Evolutionary conservation across 2,797 vertebrate species (phyloP), one percentile per base, ranked within the genome.

Genomic region (Apodemus agrarius): DNA sequence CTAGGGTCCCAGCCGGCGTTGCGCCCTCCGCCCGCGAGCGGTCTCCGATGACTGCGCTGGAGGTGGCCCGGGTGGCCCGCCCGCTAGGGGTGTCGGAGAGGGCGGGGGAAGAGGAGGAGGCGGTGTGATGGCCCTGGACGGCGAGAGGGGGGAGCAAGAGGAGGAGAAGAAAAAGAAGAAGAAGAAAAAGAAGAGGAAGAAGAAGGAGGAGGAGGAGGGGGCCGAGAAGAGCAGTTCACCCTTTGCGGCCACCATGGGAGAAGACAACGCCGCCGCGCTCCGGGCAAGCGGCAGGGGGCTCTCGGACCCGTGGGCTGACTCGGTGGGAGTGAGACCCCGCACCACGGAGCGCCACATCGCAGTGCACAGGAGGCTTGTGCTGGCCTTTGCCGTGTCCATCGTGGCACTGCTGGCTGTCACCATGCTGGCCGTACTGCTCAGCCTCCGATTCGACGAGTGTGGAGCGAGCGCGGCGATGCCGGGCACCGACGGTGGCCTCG

Each of bases 351-450:
- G 99, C 93, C 99, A 99, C 98, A 99, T 99, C 98, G 99, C 99
- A 0, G 99, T 99, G 92, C 99, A 99, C 98, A 99, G 98, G 95
- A 99, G 99, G 24, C 99, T 99, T 49, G 99, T 99, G 31, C 97
- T 99, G 97, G 99, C 98, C 90, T 99, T 99, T 91, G 99, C 99
- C 40, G 96, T 99, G 95, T 99, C 99, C 97, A 99, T 99, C 98
- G 98, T 99, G 96, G 99, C 99, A 34, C 98, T 99, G 96, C 99
- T 99, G 78, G 97, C 99, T 0, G 99, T 99, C 90, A 99, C 99
- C 26, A 99, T 99, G 87, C 98, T 99, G 67, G 99, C 99, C 0
- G 99, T 99, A 84, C 98, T 99, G 94, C 99, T 99, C 97, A 99
- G 99, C 97, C 95, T 99, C 94, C 99, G 99, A 82, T 99, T 99